These are phyloP conservation scores for Apogon talboti DNA, from an alignment of 2,797 vertebrate species.

Conservation along the genomic window DNA sequence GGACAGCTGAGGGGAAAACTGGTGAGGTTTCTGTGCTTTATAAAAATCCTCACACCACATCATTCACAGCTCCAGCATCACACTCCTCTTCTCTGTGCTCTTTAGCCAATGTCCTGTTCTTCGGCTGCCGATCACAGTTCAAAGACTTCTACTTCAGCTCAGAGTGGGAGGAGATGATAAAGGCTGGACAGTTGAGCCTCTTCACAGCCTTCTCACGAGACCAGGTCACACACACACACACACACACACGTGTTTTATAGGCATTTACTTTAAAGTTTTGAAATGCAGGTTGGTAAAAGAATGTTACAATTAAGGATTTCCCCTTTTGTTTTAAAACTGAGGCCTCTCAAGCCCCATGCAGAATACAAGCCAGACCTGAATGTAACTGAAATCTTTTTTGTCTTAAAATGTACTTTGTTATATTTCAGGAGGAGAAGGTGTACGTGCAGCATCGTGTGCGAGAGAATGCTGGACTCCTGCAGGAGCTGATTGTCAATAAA, in stretches of 20 bases:
- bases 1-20: constrained; percentile 78
- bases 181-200: constrained; percentile 82
- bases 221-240: constrained; percentile 88
- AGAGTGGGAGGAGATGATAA: constrained; percentile 88
- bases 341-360: too few species aligned
- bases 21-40: constrained; percentile 67
- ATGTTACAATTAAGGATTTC: too few species aligned
- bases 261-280: too few species aligned
- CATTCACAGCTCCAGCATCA: not conserved
- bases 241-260: too few species aligned
- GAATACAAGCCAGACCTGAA: too few species aligned
- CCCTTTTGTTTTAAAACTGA: too few species aligned
- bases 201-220: constrained; percentile 95
- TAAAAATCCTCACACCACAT: not conserved
- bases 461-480: constrained; percentile 84
- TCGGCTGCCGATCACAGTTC: constrained; percentile 89
- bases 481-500: constrained; percentile 86
- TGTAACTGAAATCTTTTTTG: too few species aligned
- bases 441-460: constrained; percentile 92
- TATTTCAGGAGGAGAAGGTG: constrained; percentile 88
- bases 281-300: too few species aligned
- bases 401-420: not conserved
- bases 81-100: not conserved
- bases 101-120: constrained; percentile 90
- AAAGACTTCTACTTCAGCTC: constrained; percentile 91